These are phyloP conservation scores for Pomatostomus ruficeps DNA, from an alignment of 2,113 vertebrate species.

Conservation along the genomic window DNA sequence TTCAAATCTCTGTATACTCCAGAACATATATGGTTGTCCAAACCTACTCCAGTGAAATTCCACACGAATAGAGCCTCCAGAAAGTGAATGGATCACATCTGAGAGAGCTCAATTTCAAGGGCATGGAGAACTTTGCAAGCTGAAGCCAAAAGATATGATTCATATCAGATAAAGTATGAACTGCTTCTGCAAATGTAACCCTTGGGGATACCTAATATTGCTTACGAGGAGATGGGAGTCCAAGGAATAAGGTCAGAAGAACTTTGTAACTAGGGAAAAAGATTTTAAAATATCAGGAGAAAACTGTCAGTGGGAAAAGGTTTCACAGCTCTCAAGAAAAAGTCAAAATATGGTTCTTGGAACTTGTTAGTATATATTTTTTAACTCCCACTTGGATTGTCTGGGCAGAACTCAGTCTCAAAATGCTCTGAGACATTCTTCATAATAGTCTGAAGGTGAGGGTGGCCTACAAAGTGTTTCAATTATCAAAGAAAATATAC, in stretches of 20 bases:
- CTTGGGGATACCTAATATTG: neutral
- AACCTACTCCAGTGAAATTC: neutral
- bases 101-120: neutral
- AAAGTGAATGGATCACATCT: neutral
- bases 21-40: neutral
- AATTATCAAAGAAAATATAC: conserved; percentile 7
- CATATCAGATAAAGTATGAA: neutral
- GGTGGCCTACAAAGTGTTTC: conserved; percentile 2
- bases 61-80: neutral
- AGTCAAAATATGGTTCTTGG: neutral
- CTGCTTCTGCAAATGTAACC: conserved; percentile 34
- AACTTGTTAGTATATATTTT: neutral
- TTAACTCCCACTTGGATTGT: neutral
- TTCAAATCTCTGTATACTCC: neutral
- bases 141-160: conserved; percentile 11
- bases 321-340: neutral
- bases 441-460: neutral
- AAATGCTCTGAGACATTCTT: neutral
- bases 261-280: neutral
- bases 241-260: conserved; percentile 1
- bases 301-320: neutral
- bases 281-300: neutral
- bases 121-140: neutral
- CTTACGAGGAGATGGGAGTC: neutral
- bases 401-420: neutral